These are phyloP conservation scores for Seriola dumerili DNA, from an alignment of 2,113 vertebrate genomes.

Conservation along the genomic window DNA sequence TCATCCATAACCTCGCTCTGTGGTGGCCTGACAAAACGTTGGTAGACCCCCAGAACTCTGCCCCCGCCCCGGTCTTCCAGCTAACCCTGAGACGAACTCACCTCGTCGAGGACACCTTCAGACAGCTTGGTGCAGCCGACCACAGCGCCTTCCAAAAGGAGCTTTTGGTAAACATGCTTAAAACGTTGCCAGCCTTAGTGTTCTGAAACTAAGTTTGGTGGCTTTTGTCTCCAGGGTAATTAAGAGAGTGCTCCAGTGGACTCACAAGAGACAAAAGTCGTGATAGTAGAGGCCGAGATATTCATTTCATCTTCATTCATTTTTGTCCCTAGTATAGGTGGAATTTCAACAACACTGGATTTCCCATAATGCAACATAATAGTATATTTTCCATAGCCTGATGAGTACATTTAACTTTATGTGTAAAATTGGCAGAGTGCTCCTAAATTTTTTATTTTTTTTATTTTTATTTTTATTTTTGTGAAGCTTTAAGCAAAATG, in stretches of 20 bases:
- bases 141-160: constrained; percentile 59
- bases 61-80: constrained; percentile 49
- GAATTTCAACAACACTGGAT: neutral
- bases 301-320: too few species aligned
- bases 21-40: fast-evolving
- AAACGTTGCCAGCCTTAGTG: neutral
- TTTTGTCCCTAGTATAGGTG: neutral
- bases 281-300: neutral
- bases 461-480: too few species aligned
- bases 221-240: neutral
- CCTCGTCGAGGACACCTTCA: constrained; percentile 79
- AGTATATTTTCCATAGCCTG: neutral
- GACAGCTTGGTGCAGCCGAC: constrained; percentile 69
- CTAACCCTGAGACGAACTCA: constrained; percentile 72
- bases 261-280: neutral
- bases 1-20: fast-evolving
- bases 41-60: fast-evolving
- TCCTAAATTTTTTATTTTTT: too few species aligned
- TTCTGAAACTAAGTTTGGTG: neutral
- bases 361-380: neutral
- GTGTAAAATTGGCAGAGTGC: too few species aligned
- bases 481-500: neutral
- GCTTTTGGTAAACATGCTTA: constrained; percentile 64
- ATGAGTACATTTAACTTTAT: too few species aligned
- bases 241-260: neutral